Conservation (phyloP, 2,888 invertebrate species). For the Dasypolia templi region DNA sequence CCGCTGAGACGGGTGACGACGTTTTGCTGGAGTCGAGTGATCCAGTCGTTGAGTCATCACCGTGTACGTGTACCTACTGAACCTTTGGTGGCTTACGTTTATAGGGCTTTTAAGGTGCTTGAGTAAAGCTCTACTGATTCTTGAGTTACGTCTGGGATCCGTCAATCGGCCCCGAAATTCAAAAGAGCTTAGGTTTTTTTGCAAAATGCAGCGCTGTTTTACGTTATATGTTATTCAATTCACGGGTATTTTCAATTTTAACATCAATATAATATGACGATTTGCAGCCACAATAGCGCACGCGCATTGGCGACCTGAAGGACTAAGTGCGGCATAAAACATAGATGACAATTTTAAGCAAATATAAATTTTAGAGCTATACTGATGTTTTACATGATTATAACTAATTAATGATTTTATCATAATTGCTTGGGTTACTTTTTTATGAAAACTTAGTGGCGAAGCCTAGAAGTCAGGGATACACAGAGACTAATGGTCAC, state of each 20-base stretch:
- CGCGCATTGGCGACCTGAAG: too few relatives aligned
- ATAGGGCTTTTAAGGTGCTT: background rate
- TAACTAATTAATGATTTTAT: background rate
- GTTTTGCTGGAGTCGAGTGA: constrained; percentile 7
- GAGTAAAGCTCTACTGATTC: background rate
- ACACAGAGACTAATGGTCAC: too few relatives aligned
- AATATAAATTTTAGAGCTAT: background rate
- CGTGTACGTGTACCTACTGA: background rate
- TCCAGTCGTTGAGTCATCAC: constrained; percentile 11
- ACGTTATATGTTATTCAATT: background rate
- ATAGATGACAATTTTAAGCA: too few relatives aligned
- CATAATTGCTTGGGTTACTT: background rate
- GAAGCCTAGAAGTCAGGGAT: too few relatives aligned
- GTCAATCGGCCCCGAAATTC: too few relatives aligned
- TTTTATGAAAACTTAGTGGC: background rate
- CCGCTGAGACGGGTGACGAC: constrained; percentile 33
- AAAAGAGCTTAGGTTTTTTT: background rate
- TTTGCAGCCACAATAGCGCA: too few relatives aligned
- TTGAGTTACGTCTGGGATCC: background rate
- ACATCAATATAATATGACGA: background rate
- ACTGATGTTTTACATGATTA: background rate
- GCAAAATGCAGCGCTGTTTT: background rate
- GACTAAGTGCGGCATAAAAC: too few relatives aligned
- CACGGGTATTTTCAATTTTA: background rate
- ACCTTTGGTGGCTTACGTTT: background rate